Conservation (phyloP, 2,797 vertebrate genomes). For the Gymnoscopelus braueri region DNA sequence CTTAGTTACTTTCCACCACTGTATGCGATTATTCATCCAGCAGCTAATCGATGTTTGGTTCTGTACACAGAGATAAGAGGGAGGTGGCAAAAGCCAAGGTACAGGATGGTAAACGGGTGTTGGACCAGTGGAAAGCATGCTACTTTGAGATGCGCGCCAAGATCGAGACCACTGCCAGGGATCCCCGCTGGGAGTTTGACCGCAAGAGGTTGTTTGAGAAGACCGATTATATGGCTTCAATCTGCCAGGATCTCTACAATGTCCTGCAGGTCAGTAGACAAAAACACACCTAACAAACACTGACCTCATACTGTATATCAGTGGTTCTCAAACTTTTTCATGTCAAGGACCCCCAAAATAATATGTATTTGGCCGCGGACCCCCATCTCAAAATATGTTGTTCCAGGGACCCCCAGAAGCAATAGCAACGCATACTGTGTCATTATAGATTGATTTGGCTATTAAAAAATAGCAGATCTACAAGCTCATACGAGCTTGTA, state of each 20-base stretch:
- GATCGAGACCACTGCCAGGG: conserved; percentile 86
- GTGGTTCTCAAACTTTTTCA: too few species aligned
- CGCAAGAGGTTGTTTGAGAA: conserved; percentile 89
- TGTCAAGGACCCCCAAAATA: too few species aligned
- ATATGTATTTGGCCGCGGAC: too few species aligned
- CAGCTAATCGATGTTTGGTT: conserved; percentile 18
- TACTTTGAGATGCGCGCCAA: conserved; percentile 88
- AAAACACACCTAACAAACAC: not conserved
- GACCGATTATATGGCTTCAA: conserved; percentile 89
- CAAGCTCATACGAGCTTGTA: too few species aligned
- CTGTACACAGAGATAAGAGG: conserved; percentile 80
- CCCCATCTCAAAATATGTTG: too few species aligned
- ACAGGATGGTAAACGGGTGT: conserved; percentile 81
- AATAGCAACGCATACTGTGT: too few species aligned
- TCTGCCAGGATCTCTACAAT: conserved; percentile 89
- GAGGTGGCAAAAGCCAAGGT: conserved; percentile 81
- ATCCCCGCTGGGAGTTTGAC: conserved; percentile 94
- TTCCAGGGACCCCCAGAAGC: too few species aligned
- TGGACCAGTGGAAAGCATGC: conserved; percentile 88
- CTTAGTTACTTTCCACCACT: too few species aligned
- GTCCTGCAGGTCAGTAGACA: conserved; percentile 85
- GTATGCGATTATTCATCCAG: not conserved
- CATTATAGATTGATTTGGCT: too few species aligned
- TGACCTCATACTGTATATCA: not conserved
- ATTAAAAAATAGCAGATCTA: too few species aligned